These are phyloP conservation scores for Eudyptes chrysolophus DNA, from an alignment of 2,113 vertebrate species.

Conservation along the genomic window DNA sequence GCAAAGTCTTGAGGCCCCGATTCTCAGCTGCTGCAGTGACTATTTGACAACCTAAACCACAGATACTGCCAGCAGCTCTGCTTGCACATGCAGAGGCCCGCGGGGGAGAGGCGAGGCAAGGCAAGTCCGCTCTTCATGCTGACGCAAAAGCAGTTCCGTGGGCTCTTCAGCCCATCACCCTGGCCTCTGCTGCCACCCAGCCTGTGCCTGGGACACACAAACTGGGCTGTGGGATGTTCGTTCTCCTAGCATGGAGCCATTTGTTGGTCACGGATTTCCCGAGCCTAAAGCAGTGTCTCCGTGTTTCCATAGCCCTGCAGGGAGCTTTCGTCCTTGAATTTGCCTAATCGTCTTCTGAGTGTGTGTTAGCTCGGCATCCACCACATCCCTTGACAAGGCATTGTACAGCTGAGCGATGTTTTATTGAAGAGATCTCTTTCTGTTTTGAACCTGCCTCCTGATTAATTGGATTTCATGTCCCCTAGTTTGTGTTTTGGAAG, in stretches of 20 bases:
- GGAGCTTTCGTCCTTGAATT: neutral
- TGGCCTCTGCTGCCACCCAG: neutral
- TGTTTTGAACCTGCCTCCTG: neutral
- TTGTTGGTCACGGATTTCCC: fast-evolving
- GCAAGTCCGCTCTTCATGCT: neutral
- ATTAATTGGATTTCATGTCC: neutral
- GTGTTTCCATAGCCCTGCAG: fast-evolving
- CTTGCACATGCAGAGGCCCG: fast-evolving
- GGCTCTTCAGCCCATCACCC: neutral
- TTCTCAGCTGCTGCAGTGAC: fast-evolving
- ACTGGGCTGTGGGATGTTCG: fast-evolving
- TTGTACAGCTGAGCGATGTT: neutral
- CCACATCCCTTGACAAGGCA: neutral
- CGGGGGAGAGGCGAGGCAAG: too few relatives aligned
- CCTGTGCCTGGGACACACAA: fast-evolving
- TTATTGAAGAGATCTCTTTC: neutral
- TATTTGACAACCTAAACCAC: neutral
- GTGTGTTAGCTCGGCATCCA: fast-evolving
- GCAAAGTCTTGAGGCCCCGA: neutral
- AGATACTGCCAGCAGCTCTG: neutral
- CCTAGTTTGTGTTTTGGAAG: neutral
- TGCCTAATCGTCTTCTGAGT: fast-evolving
- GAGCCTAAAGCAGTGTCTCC: fast-evolving
- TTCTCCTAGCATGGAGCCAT: neutral
- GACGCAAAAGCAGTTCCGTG: fast-evolving